Evolutionary conservation across 2,113 vertebrate genomes (phyloP).

Genomic region (Plestiodon gilberti): DNA sequence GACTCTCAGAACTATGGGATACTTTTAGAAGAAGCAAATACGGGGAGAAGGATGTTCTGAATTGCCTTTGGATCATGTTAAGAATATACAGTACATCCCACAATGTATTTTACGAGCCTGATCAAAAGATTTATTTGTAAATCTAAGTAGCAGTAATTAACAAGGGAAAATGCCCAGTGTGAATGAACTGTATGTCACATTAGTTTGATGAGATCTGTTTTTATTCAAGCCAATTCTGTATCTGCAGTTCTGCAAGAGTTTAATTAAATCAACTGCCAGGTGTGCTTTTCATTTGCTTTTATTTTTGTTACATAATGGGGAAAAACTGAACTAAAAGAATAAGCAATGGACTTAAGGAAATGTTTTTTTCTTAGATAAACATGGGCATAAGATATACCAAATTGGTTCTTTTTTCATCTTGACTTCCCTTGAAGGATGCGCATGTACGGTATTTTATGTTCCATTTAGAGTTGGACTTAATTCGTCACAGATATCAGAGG

Average conservation of each 20-base stretch:
- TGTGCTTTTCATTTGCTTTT: background rate
- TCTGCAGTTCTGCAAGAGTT: background rate
- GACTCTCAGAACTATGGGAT: too few relatives aligned
- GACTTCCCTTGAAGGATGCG: background rate
- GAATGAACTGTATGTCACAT: background rate
- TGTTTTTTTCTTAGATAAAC: background rate
- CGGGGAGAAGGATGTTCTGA: too few relatives aligned
- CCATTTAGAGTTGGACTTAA: background rate
- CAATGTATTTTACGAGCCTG: too few relatives aligned
- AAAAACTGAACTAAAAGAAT: background rate
- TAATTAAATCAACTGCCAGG: background rate
- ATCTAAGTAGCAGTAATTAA: background rate
- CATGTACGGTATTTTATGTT: constrained; percentile 1
- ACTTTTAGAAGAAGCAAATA: too few relatives aligned
- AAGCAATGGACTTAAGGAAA: constrained; percentile 11
- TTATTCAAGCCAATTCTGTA: background rate
- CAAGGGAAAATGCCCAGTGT: background rate
- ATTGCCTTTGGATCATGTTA: too few relatives aligned
- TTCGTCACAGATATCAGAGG: constrained; percentile 16
- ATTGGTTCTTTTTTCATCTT: background rate
- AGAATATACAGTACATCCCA: too few relatives aligned
- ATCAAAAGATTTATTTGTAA: background rate
- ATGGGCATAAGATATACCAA: background rate
- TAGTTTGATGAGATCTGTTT: background rate
- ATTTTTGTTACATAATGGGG: background rate